A percentile compares a stretch with the other conserved stretches of the same genome.
These are phyloP conservation scores for Hydrozoanthus gracilis DNA, from an alignment of 92 coral and sea anemone species.

Conservation along the genomic window DNA sequence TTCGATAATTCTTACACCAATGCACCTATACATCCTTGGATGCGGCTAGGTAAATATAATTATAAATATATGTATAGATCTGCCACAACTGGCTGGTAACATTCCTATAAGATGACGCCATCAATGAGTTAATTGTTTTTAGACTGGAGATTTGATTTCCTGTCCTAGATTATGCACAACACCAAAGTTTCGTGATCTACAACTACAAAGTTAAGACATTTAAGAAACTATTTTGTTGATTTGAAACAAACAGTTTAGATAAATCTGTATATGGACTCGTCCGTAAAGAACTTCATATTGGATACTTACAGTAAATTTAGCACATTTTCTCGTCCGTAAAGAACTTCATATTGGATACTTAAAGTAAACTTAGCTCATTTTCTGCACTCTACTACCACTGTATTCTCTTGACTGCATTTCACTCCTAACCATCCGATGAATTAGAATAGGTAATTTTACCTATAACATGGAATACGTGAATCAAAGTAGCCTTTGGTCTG, in stretches of 20 bases:
- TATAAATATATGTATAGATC: neutral
- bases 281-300: neutral
- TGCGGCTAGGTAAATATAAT: constrained; percentile 10
- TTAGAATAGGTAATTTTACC: too few relatives aligned
- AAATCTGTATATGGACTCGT: neutral
- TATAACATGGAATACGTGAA: too few relatives aligned
- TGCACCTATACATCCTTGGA: constrained; percentile 10
- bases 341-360: neutral
- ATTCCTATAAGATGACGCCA: neutral
- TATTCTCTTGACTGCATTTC: neutral
- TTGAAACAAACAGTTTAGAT: neutral
- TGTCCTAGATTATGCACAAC: neutral
- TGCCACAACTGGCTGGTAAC: neutral
- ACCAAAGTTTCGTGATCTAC: neutral
- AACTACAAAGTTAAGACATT: neutral
- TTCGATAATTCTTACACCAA: neutral
- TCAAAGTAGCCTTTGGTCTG: too few relatives aligned
- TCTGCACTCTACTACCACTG: neutral
- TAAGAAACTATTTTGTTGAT: neutral
- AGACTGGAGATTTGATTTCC: neutral
- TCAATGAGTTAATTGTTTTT: neutral
- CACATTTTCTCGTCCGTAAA: neutral
- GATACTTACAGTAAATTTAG: neutral
- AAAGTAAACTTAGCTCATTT: neutral
- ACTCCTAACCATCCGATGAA: neutral